phyloP scores from a whole-genome alignment of 1,140 invertebrate genomes.

The Scaptodrosophila lebanonensis region DNA sequence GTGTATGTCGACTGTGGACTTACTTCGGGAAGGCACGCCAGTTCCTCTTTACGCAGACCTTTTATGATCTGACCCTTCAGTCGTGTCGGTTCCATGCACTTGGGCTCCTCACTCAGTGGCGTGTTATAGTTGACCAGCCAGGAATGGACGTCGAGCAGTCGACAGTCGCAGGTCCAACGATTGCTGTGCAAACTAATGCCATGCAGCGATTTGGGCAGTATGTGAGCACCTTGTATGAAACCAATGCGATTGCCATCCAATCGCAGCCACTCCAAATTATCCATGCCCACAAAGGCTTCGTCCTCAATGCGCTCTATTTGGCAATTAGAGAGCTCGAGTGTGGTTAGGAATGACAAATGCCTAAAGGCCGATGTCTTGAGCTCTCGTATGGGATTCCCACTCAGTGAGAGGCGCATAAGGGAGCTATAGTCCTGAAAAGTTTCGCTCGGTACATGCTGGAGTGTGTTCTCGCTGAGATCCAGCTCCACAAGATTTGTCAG shows the following conservation, averaged over 20 bases:
- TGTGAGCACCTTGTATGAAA: conserved; percentile 82
- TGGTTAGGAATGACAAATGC: conserved; percentile 85
- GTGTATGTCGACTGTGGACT: conserved; percentile 83
- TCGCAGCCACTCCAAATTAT: conserved; percentile 89
- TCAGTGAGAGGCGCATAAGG: conserved; percentile 88
- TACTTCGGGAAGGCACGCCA: conserved; percentile 90
- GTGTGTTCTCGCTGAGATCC: conserved; percentile 89
- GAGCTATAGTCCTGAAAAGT: conserved; percentile 87
- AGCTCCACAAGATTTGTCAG: conserved; percentile 92
- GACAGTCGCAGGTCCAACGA: conserved; percentile 93
- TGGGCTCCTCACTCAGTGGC: conserved; percentile 85
- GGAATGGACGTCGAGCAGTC: conserved; percentile 84
- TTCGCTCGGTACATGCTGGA: conserved; percentile 85
- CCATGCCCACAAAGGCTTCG: conserved; percentile 88
- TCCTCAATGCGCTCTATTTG: conserved; percentile 86
- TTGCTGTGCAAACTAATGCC: conserved; percentile 90
- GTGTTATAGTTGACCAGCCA: conserved; percentile 88
- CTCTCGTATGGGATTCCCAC: conserved; percentile 86
- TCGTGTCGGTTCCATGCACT: conserved; percentile 84
- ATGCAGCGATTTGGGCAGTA: conserved; percentile 85
- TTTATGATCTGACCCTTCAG: conserved; percentile 84
- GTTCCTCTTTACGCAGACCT: conserved; percentile 83
- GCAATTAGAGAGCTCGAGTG: conserved; percentile 89
- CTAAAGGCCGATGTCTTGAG: conserved; percentile 87
- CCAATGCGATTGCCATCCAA: conserved; percentile 88